phyloP scores from a whole-genome alignment of 2,888 invertebrate genomes.

The Branchellion lobata region DNA sequence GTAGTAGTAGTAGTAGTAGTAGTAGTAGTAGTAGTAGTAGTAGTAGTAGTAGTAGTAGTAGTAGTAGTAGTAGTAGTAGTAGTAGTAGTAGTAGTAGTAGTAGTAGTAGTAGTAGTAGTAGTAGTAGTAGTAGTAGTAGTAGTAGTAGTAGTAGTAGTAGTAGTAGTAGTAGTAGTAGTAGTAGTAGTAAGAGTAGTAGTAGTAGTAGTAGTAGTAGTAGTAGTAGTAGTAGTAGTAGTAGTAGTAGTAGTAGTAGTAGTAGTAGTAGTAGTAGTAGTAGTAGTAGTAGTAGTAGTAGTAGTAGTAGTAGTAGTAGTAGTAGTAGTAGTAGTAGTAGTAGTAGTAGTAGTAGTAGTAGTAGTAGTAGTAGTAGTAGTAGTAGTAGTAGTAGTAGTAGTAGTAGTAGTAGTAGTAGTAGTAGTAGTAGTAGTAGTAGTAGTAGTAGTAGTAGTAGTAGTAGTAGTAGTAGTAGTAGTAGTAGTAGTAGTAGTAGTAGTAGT shows the following conservation, averaged over 20 bases:
- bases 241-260: conserved; percentile 2
- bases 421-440: conserved; percentile 19
- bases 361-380: conserved; percentile 20
- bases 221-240: not conserved
- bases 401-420: conserved; percentile 3
- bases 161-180: too few species aligned
- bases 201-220: conserved; percentile 23
- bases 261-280: not conserved
- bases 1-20: conserved; percentile 20
- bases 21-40: conserved; percentile 23
- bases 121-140: conserved; percentile 1
- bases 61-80: conserved; percentile 12
- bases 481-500: not conserved
- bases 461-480: conserved; percentile 15
- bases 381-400: conserved; percentile 25
- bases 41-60: conserved; percentile 23
- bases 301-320: conserved; percentile 1
- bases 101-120: not conserved
- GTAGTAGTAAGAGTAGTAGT: conserved; percentile 10
- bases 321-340: not conserved
- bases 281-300: conserved; percentile 1
- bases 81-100: not conserved
- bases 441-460: conserved; percentile 22
- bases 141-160: conserved; percentile 10
- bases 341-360: conserved; percentile 1